Evolutionary conservation across 2,888 invertebrate genomes (phyloP), one percentile per base, ranked within the genome.

Genomic region (Drosophila falleni): DNA sequence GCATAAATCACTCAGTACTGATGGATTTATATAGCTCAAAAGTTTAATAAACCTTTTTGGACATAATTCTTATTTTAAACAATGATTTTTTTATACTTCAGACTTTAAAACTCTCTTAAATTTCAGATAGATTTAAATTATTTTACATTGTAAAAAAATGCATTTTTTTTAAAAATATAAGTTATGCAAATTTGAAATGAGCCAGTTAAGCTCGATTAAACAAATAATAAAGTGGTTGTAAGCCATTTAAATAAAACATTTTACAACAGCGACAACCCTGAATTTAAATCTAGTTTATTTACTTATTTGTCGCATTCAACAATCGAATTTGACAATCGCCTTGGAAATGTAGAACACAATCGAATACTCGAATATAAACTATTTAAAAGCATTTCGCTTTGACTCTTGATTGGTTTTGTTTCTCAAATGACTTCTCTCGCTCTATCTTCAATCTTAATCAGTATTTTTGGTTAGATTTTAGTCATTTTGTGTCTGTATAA

Each of bases 291-390:
- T 35, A 23, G 6, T 44, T n/a, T 1, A 19, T 10, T 33, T 23
- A 44, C 55, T 55, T 23, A 19, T 55, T 23, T 55, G 55, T 55
- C 55, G 19, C 31, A n/a, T 44, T 33, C n/a, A 33, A 54, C 41
- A 54, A 42, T 42, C 54, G n/a, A 33, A 33, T 42, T 44, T 55
- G 44, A 42, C 54, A 42, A 39, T 39, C 39, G 53, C 39, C 39
- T 41, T 53, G 53, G 11, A 39, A 44, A 35, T 23, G 19, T 44
- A 44, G 44, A 44, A 33, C 44, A 23, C 19, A 33, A 33, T 5
- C 15, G 6, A 31, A 49, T 3, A 9, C 2, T 35, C 8, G 9
- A 39, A 8, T 44, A 44, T 23, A 29, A 29, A 5, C 8, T 29
- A 19, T 42, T 26, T 13, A 31, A 16, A 11, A 31, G 19, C 19